phyloP scores from a whole-genome alignment of 2,113 vertebrate species.

The Oncorhynchus tshawytscha region DNA sequence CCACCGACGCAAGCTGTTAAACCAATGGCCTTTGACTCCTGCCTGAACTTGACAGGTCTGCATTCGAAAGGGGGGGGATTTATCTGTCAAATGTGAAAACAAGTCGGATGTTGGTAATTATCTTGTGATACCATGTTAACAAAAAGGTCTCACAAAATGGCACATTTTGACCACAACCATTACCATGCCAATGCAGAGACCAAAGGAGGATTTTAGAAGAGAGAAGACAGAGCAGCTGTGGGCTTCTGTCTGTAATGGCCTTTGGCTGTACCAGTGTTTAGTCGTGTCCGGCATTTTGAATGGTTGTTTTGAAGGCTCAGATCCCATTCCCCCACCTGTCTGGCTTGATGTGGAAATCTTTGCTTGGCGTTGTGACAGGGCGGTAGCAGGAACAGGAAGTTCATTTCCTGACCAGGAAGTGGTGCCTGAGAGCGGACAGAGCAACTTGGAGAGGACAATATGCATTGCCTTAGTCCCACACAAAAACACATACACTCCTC shows the following conservation, averaged over 20 bases:
- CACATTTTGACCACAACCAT: not conserved
- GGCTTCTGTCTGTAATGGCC: not conserved
- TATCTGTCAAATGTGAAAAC: not conserved
- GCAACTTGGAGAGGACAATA: constrained; percentile 36
- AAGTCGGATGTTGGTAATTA: not conserved
- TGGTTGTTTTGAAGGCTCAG: not conserved
- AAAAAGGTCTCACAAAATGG: not conserved
- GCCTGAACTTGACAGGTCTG: constrained; percentile 38
- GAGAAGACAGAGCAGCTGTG: not conserved
- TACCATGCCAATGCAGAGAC: not conserved
- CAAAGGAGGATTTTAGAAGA: not conserved
- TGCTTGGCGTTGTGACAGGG: constrained; percentile 25
- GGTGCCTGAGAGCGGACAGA: constrained; percentile 36
- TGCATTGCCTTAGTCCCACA: constrained; percentile 5
- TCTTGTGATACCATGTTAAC: not conserved
- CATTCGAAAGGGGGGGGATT: not conserved
- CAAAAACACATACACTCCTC: constrained; percentile 10
- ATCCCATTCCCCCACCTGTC: not conserved
- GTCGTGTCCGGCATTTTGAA: not conserved
- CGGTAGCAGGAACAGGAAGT: constrained; percentile 18
- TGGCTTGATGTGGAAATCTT: not conserved
- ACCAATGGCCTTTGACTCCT: constrained; percentile 31
- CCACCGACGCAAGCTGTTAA: constrained; percentile 25
- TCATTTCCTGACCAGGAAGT: constrained; percentile 47
- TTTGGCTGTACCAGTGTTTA: not conserved